phyloP scores from a whole-genome alignment of 2,113 vertebrate species.

The Myodes glareolus region DNA sequence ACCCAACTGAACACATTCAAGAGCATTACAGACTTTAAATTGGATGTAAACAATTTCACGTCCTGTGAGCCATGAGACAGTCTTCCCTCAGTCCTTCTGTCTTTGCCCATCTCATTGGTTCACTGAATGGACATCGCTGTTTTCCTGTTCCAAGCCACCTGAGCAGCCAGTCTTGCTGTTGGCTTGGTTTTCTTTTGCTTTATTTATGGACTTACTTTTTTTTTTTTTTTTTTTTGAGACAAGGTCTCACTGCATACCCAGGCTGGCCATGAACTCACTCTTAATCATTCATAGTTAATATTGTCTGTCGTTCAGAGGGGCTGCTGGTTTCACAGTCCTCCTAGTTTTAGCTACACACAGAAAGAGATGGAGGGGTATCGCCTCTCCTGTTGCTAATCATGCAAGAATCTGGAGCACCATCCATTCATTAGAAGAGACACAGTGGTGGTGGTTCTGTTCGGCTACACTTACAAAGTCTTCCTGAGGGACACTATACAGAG shows the following conservation, averaged over 20 bases:
- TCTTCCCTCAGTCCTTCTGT: neutral
- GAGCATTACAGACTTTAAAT: slow-evolving; percentile 36
- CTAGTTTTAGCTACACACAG: neutral
- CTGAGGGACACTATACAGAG: neutral
- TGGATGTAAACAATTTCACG: neutral
- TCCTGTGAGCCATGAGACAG: neutral
- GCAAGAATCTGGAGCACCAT: neutral
- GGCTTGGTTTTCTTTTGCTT: fast-evolving
- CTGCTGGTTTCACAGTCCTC: neutral
- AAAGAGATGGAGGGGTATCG: neutral
- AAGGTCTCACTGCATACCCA: neutral
- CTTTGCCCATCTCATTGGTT: neutral
- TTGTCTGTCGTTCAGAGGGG: neutral
- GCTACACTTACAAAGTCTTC: neutral
- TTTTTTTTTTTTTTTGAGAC: too few relatives aligned
- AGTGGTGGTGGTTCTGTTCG: neutral
- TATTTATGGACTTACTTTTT: too few relatives aligned
- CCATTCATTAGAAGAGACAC: neutral
- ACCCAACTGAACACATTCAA: neutral
- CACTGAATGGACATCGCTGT: neutral
- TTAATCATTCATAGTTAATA: neutral
- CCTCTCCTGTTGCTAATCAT: neutral
- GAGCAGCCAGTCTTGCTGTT: neutral
- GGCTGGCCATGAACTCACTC: neutral
- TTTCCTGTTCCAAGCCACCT: neutral